Evolutionary conservation across 2,888 invertebrate genomes (phyloP).

Genomic region (Ectemnius continuus): DNA sequence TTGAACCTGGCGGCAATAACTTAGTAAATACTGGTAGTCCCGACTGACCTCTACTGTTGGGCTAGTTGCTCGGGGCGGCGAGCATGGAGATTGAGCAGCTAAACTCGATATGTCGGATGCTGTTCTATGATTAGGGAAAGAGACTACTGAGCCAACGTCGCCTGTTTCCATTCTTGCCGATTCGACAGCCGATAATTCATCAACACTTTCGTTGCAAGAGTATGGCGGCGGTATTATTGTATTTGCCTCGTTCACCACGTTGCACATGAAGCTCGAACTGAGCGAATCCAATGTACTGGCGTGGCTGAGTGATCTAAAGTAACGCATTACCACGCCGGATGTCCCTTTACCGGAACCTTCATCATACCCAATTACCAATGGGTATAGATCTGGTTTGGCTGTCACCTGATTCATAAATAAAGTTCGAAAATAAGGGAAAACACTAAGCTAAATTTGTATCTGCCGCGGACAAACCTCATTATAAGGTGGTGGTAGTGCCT

Average conservation of each 20-base stretch:
- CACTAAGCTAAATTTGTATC: neutral
- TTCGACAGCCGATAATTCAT: slow-evolving; percentile 79
- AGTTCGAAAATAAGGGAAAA: neutral
- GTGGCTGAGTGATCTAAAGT: slow-evolving; percentile 89
- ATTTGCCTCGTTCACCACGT: slow-evolving; percentile 91
- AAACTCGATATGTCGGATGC: slow-evolving; percentile 86
- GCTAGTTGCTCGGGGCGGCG: slow-evolving; percentile 90
- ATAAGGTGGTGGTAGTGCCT: slow-evolving; percentile 87
- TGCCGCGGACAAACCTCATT: slow-evolving; percentile 82
- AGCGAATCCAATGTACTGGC: slow-evolving; percentile 92
- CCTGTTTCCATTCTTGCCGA: slow-evolving; percentile 70
- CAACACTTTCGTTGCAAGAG: slow-evolving; percentile 88
- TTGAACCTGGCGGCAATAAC: too few species aligned
- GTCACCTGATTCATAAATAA: slow-evolving; percentile 82
- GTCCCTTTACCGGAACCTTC: slow-evolving; percentile 83
- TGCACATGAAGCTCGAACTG: slow-evolving; percentile 92
- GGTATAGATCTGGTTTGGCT: slow-evolving; percentile 91
- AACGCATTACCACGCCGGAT: slow-evolving; percentile 91
- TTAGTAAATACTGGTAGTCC: too few species aligned
- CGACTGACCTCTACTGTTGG: slow-evolving; percentile 84
- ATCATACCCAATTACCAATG: slow-evolving; percentile 89
- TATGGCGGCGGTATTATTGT: slow-evolving; percentile 91
- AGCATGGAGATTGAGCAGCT: slow-evolving; percentile 85
- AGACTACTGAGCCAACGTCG: slow-evolving; percentile 72
- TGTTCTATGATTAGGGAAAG: slow-evolving; percentile 79